Percentiles rank a stretch among this genome's conserved stretches.
Evolutionary conservation across 2,888 invertebrate species (phyloP).

Genomic region (Phorcus lineatus): DNA sequence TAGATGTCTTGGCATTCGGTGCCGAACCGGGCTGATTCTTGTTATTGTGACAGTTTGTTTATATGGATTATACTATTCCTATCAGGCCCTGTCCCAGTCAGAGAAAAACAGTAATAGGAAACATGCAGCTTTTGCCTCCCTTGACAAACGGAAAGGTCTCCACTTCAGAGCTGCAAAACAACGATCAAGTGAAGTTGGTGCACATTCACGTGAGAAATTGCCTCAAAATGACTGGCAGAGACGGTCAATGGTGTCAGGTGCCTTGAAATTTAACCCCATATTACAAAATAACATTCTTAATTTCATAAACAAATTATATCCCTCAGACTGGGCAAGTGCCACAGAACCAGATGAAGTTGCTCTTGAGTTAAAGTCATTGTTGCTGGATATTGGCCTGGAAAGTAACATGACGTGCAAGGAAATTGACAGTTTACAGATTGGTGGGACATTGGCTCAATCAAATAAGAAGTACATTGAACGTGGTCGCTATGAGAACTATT

Average conservation of each 20-base stretch:
- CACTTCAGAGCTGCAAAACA: slow-evolving; percentile 28
- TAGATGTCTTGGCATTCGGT: slow-evolving; percentile 27
- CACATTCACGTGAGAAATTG: background rate
- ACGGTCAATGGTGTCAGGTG: background rate
- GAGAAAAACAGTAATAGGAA: background rate
- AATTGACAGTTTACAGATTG: slow-evolving; percentile 53
- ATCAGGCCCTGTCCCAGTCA: slow-evolving; percentile 28
- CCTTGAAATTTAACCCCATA: background rate
- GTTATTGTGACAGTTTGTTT: slow-evolving; percentile 28
- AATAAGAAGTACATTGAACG: slow-evolving; percentile 59
- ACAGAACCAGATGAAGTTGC: slow-evolving; percentile 63
- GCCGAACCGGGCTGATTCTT: slow-evolving; percentile 24
- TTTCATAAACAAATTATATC: slow-evolving; percentile 37
- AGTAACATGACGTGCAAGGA: slow-evolving; percentile 62
- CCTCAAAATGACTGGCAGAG: background rate
- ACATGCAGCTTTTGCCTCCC: slow-evolving; percentile 21
- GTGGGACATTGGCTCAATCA: slow-evolving; percentile 40
- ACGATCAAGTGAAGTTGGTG: background rate
- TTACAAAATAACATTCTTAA: slow-evolving; percentile 23
- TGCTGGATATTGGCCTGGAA: slow-evolving; percentile 53
- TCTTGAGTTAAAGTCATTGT: slow-evolving; percentile 51
- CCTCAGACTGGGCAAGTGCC: slow-evolving; percentile 60
- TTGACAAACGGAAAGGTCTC: slow-evolving; percentile 26
- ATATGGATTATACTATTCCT: slow-evolving; percentile 32
- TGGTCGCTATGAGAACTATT: slow-evolving; percentile 32